A percentile compares a stretch with the other conserved stretches of the same genome.
Conservation (phyloP, 2,113 vertebrate genomes). For the Scalopus aquaticus region DNA sequence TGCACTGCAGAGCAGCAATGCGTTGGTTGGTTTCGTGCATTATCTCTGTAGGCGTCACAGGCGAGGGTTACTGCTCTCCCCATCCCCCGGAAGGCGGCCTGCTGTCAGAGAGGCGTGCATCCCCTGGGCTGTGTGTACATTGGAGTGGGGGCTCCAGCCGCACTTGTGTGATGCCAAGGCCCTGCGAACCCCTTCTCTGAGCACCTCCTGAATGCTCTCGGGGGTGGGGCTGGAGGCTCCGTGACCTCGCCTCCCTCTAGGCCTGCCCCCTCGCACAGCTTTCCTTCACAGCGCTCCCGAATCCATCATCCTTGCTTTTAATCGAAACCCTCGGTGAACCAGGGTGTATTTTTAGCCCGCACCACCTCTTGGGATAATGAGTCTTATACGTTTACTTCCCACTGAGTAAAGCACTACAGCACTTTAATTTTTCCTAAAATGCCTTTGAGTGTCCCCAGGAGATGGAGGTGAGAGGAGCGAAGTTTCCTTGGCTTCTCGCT, state of each 20-base stretch:
- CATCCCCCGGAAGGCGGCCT: not conserved
- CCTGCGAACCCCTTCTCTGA: fast-evolving
- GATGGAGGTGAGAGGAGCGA: not conserved
- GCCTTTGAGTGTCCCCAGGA: not conserved
- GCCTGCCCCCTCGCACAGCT: fast-evolving
- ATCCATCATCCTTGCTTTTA: not conserved
- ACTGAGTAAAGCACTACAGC: not conserved
- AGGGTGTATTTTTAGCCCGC: not conserved
- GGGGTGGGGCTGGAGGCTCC: fast-evolving
- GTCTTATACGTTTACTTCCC: not conserved
- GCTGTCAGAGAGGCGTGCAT: not conserved
- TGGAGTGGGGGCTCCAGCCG: not conserved
- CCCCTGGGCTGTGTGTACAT: fast-evolving
- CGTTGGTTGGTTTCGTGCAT: fast-evolving
- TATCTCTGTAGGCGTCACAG: not conserved
- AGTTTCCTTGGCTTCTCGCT: not conserved
- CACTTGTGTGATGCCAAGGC: not conserved
- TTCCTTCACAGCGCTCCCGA: fast-evolving
- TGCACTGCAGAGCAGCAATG: fast-evolving
- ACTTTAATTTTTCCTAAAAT: constrained; percentile 56
- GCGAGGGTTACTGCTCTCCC: fast-evolving
- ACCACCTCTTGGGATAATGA: constrained; percentile 49
- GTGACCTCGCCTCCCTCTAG: not conserved
- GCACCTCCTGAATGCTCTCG: fast-evolving
- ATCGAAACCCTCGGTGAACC: not conserved